Evolutionary conservation across 2,797 vertebrate genomes (phyloP).

Genomic region (Lemur catta): DNA sequence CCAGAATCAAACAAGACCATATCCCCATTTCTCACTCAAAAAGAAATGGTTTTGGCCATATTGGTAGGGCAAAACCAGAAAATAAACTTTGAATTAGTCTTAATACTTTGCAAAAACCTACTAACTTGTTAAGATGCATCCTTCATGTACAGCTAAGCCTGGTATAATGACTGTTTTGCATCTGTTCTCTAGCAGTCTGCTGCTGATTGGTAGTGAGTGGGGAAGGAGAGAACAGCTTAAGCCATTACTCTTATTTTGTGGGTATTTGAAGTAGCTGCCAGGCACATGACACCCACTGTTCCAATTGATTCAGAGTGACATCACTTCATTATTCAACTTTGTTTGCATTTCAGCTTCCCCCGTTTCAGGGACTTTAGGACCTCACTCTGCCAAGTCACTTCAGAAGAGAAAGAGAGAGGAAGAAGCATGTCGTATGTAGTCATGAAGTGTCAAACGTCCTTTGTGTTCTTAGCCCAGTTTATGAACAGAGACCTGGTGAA

Average conservation of each 20-base stretch:
- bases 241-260: slow-evolving; percentile 50
- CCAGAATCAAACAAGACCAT: neutral
- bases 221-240: slow-evolving; percentile 79
- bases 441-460: neutral
- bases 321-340: slow-evolving; percentile 86
- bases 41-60: neutral
- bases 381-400: slow-evolving; percentile 78
- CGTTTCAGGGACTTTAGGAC: slow-evolving; percentile 84
- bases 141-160: neutral
- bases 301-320: slow-evolving; percentile 87
- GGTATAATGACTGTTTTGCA: neutral
- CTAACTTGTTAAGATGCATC: neutral
- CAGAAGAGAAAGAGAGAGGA: slow-evolving; percentile 50
- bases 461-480: neutral
- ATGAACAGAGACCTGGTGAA: neutral
- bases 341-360: slow-evolving; percentile 80
- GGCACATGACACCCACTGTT: slow-evolving; percentile 76
- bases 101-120: neutral
- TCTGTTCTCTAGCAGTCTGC: slow-evolving; percentile 45
- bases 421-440: neutral
- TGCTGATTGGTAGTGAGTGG: slow-evolving; percentile 64
- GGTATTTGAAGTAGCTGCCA: slow-evolving; percentile 73
- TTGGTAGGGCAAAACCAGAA: neutral
- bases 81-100: neutral
- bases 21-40: neutral